These are phyloP conservation scores for Tenualosa ilisha DNA, from an alignment of 2,797 vertebrate genomes.

Conservation along the genomic window DNA sequence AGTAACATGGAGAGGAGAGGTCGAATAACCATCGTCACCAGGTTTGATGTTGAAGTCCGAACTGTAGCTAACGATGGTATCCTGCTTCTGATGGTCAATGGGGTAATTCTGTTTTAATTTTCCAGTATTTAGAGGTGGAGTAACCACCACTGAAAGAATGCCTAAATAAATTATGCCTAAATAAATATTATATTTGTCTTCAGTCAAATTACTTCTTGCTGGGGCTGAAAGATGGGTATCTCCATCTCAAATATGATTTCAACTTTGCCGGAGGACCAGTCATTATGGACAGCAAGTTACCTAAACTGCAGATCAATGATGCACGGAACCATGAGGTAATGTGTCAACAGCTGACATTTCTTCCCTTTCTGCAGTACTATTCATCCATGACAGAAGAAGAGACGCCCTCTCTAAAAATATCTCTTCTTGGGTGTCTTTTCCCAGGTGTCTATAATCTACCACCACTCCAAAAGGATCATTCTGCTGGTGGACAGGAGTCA, in stretches of 20 bases:
- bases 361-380: background rate
- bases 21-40: conserved; percentile 88
- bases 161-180: background rate
- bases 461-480: conserved; percentile 96
- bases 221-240: conserved; percentile 86
- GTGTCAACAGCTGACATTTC: background rate
- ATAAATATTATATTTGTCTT: conserved; percentile 37
- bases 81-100: conserved; percentile 91
- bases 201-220: conserved; percentile 92
- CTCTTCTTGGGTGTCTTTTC: background rate
- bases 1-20: conserved; percentile 88
- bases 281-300: conserved; percentile 80
- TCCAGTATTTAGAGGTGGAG: no score
- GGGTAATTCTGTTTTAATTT: conserved; percentile 71
- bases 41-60: conserved; percentile 94
- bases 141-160: background rate
- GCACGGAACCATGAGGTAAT: conserved; percentile 95
- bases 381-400: background rate
- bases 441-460: conserved; percentile 96
- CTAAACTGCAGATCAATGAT: conserved; percentile 90
- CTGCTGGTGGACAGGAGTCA: conserved; percentile 92
- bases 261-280: conserved; percentile 85
- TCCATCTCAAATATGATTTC: conserved; percentile 92
- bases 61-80: conserved; percentile 86
- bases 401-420: conserved; percentile 1